These are phyloP conservation scores for Pristionchus arcanus DNA, from an alignment of 2,888 invertebrate genomes.

Conservation along the genomic window DNA sequence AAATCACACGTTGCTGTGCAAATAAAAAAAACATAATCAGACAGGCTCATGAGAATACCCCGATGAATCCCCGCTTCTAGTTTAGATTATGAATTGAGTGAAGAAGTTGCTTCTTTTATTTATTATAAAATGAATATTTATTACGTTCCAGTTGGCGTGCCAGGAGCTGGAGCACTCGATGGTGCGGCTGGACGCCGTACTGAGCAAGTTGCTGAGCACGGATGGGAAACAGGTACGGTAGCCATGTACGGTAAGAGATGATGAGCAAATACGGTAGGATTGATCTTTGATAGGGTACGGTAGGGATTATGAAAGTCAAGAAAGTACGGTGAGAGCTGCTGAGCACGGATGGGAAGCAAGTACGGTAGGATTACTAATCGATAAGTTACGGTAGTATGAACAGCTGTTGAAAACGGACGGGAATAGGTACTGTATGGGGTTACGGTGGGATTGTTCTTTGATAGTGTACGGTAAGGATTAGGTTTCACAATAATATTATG, in stretches of 20 bases:
- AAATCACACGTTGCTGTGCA: not conserved
- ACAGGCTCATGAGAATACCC: not conserved
- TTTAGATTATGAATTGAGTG: no score
- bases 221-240: slow-evolving; percentile 67
- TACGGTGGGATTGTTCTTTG: no score
- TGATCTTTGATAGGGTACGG: no score
- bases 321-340: slow-evolving; percentile 57
- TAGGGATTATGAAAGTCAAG: no score
- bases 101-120: not conserved
- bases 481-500: no score
- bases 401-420: no score
- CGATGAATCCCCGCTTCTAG: not conserved
- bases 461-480: no score
- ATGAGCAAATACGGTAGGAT: not conserved
- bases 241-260: no score
- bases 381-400: not conserved
- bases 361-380: not conserved
- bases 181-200: slow-evolving; percentile 71
- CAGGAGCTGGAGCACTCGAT: slow-evolving; percentile 72
- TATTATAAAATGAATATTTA: not conserved
- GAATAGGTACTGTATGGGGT: no score
- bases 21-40: not conserved
- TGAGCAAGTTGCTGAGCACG: slow-evolving; percentile 70
- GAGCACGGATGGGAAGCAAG: slow-evolving; percentile 70
- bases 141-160: slow-evolving; percentile 65